Evolutionary conservation across 2,888 invertebrate species (phyloP), one percentile per base, ranked within the genome.

Genomic region (Diarsia rubi): DNA sequence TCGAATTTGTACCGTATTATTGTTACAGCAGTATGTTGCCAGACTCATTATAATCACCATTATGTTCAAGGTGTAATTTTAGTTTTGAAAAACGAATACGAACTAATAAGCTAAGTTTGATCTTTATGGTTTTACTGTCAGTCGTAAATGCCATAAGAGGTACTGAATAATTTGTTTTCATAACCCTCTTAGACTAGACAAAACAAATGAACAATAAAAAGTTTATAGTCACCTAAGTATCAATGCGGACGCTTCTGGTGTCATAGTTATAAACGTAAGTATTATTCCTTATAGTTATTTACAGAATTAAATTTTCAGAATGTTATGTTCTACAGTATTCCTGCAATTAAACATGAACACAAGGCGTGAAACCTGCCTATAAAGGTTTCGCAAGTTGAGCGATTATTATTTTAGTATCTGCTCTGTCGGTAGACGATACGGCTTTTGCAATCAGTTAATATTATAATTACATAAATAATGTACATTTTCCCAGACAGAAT

Each of bases 1-100:
- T 95, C 93, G 90, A 95, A 95, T 95, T 94, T 93, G 93, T 94
- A 93, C 90, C 90, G 90, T 91, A 93, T 93, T 93, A 93, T 95
- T 94, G 92, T 83, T 83, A 78, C 90, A 91, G 88, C 90, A 92
- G 93, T 90, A 88, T 89, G 87, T 93, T 94, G 92, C 92, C 91
- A 92, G 92, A 91, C 91, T 92, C 90, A 91, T 94, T 89, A 87
- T 88, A 86, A 80, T 91, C 91, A 92, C 90, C 86, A 80, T 91
- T 90, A 92, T 89, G 57, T 63, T 70, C 87, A 90, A 82, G 76
- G 84, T 89, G 86, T 87, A 89, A 86, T 90, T 89, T 92, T 73
- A 37, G 88, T 75, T 78, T 79, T 82, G 83, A 87, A 86, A 88
- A 88, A 90, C 90, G 87, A 86, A 83, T 81, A 86, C 85, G 86